A percentile compares a stretch with the other conserved stretches of the same genome.
phyloP scores from a whole-genome alignment of 92 coral and sea anemone genomes.

The Bergia sp. region DNA sequence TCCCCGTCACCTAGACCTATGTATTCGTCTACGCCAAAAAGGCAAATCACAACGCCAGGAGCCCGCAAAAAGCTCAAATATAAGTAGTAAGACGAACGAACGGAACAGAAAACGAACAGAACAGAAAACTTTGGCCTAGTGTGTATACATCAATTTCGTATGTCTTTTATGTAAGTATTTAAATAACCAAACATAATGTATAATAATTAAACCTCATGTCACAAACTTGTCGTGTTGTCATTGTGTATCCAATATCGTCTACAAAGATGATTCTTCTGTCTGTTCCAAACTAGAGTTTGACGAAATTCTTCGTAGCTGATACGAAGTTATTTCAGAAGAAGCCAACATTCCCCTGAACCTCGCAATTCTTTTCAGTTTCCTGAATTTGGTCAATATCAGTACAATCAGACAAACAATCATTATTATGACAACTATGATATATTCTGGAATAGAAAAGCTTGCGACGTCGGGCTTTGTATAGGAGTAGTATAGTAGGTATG shows the following conservation, averaged over 20 bases:
- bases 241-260: not conserved
- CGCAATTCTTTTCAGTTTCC: slow-evolving; percentile 12
- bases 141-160: not conserved
- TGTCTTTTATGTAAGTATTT: not conserved
- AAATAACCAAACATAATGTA: not conserved
- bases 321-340: slow-evolving; percentile 14
- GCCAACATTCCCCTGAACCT: slow-evolving; percentile 4
- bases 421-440: not conserved
- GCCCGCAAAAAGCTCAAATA: not conserved
- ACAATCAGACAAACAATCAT: not conserved
- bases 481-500: no score
- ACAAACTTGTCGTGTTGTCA: not conserved
- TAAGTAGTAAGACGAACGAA: not conserved
- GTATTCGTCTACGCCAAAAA: not conserved
- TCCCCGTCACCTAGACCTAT: not conserved
- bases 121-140: not conserved
- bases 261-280: not conserved
- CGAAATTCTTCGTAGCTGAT: not conserved
- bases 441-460: not conserved
- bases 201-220: no score
- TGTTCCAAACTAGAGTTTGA: not conserved
- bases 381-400: not conserved
- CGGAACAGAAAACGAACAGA: not conserved
- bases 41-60: not conserved
- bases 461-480: not conserved